Evolutionary conservation across 2,888 invertebrate species (phyloP), one percentile per base, ranked within the genome.

Genomic region (Punctoribates punctum): DNA sequence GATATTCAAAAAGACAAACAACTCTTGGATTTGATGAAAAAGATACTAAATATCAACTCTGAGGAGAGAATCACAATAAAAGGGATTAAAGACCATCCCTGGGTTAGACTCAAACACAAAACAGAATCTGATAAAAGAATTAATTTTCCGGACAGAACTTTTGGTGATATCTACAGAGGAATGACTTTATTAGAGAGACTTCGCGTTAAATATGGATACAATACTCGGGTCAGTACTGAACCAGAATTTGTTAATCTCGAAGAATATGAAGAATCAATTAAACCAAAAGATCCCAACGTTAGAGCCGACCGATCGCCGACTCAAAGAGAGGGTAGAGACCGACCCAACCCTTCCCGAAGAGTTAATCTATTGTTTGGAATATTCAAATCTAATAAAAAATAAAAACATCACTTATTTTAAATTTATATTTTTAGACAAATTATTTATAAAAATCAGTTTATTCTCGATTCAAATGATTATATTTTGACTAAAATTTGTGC

Each of bases 131-230:
- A 65, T 1, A n/a, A 15, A n/a, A 29, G 20, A 15, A 25, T 70
- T 42, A 46, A 70, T 17, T 42, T 70, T 20, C 70, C 70, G 46
- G 4, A 2, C 13, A 70, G 23, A 46, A 9, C 3, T 11, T 20
- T 46, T 23, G 46, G 70, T 4, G 42, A 70, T 46, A 70, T 70
- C 8, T 70, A 70, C 23, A 70, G 70, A 70, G 70, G 70, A 13
- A 46, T 70, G 23, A 42, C 23, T 42, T 46, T 38, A 46, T 46
- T 70, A 38, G 70, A 70, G 25, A 70, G 70, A 70, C 23, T 70
- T 13, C 20, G 70, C 0, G 70, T 70, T 20, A n/a, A 20, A 5
- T 46, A 23, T 15, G 65, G 34, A 34, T 46, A 42, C 23, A 3
- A 70, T 6, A 11, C 4, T 1, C 20, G 0, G 9, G n/a, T 42